Evolutionary conservation across 1,140 invertebrate species (phyloP), one percentile per base, ranked within the genome.

Genomic region (Pseudoatta argentina): DNA sequence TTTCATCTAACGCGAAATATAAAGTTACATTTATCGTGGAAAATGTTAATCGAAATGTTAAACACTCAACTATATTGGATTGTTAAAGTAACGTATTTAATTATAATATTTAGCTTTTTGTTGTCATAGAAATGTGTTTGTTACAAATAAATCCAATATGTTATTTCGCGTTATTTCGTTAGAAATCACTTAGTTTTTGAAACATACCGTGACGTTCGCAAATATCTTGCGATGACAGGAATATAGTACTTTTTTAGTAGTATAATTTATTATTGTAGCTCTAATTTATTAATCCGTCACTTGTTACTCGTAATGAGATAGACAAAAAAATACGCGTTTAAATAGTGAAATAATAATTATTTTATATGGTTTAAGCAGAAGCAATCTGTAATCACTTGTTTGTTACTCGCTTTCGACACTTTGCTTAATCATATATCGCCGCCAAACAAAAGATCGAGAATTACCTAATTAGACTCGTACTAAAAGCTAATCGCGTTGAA

Each of bases 321-420:
- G 24, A 2, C 3, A 21, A 21, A 48, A 27, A 59, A 30, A 69
- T 57, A 27, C 16, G 24, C 12, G 24, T 27, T n/a, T 16, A 44
- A 21, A 48, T 3, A 12, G 53, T 34, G 69, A 59, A 73, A 61
- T 67, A 73, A 61, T 67, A 73, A 73, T 73, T 61, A 67, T 72
- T 59, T 59, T 8, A 3, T 53, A n/a, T 21, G 53, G 12, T 44
- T 44, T 21, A 53, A 72, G 21, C 24, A 48, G 6, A 53, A 12
- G 39, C 53, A 7, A 4, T 21, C 30, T 82, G 24, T 73, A 44
- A 73, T 82, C 39, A 51, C 59, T 12, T 21, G 21, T 81, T 69
- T 67, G 10, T 82, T 48, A 21, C 39, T 44, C 3, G 79, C 79
- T 82, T 82, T 82, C 79, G 79, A 59, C 53, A 72, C 79, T 72